phyloP scores from a whole-genome alignment of 2,797 vertebrate genomes.

The Coregonus sp. region DNA sequence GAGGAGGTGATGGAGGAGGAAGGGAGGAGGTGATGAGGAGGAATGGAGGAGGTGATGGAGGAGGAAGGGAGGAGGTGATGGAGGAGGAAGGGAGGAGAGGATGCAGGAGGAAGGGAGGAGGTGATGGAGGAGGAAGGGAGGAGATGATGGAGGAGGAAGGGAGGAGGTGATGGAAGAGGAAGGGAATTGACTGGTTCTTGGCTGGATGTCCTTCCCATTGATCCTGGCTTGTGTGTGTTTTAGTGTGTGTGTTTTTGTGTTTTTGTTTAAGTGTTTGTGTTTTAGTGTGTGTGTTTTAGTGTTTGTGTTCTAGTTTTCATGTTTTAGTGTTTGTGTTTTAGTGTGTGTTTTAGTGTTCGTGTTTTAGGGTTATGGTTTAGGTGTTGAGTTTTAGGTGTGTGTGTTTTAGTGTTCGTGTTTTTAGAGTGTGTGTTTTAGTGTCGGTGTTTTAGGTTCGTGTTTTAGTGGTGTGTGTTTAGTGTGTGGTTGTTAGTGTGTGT shows the following conservation, averaged over 20 bases:
- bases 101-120: background rate
- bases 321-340: background rate
- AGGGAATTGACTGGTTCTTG: slow-evolving; percentile 57
- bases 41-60: background rate
- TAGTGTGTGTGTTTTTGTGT: slow-evolving; percentile 6
- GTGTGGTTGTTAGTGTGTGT: slow-evolving; percentile 2
- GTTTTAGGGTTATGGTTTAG: background rate
- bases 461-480: slow-evolving; percentile 6
- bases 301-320: background rate
- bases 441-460: slow-evolving; percentile 6
- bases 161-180: slow-evolving; percentile 17
- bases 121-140: too few relatives aligned
- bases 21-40: slow-evolving; percentile 2
- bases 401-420: background rate
- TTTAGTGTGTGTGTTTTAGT: background rate
- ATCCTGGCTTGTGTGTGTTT: slow-evolving; percentile 41
- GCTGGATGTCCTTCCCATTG: slow-evolving; percentile 59
- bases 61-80: slow-evolving; percentile 14
- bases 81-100: background rate
- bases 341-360: background rate
- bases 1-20: slow-evolving; percentile 3
- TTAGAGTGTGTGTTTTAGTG: background rate
- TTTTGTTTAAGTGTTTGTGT: background rate
- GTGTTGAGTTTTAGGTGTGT: background rate
- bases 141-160: background rate